These are phyloP conservation scores for Corydoras maculifer DNA, from an alignment of 2,113 vertebrate genomes.

Conservation along the genomic window DNA sequence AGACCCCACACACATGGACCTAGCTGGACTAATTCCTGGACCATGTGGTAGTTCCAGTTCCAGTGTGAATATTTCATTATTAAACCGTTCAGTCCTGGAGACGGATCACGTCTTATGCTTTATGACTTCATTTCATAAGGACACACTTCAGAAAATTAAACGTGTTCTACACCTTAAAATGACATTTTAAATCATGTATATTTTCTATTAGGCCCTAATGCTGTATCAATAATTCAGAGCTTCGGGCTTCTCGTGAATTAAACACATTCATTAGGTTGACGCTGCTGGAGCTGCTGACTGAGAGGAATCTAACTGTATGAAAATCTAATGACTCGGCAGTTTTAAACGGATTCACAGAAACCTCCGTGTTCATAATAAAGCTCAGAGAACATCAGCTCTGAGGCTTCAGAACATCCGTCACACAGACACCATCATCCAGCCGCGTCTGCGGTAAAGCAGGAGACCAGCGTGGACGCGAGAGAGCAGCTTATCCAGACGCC, in stretches of 20 bases:
- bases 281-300: too few relatives aligned
- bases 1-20: too few relatives aligned
- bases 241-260: background rate
- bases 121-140: background rate
- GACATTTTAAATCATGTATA: too few relatives aligned
- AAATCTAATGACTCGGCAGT: too few relatives aligned
- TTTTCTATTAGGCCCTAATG: background rate
- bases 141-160: background rate
- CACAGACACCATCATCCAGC: slow-evolving; percentile 7
- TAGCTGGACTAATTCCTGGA: too few relatives aligned
- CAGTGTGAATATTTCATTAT: too few relatives aligned
- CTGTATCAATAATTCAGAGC: background rate
- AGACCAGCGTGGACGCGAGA: background rate
- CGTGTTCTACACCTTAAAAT: too few relatives aligned
- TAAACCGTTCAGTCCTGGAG: too few relatives aligned
- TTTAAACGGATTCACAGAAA: too few relatives aligned
- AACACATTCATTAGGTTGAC: background rate
- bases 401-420: background rate
- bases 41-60: too few relatives aligned
- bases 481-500: slow-evolving; percentile 5
- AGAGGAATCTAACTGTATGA: too few relatives aligned
- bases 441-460: slow-evolving; percentile 8
- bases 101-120: too few relatives aligned
- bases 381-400: slow-evolving; percentile 2
- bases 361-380: background rate